Evolutionary conservation across 2,888 invertebrate genomes (phyloP).

Genomic region (Parapristionchus giblindavisi): DNA sequence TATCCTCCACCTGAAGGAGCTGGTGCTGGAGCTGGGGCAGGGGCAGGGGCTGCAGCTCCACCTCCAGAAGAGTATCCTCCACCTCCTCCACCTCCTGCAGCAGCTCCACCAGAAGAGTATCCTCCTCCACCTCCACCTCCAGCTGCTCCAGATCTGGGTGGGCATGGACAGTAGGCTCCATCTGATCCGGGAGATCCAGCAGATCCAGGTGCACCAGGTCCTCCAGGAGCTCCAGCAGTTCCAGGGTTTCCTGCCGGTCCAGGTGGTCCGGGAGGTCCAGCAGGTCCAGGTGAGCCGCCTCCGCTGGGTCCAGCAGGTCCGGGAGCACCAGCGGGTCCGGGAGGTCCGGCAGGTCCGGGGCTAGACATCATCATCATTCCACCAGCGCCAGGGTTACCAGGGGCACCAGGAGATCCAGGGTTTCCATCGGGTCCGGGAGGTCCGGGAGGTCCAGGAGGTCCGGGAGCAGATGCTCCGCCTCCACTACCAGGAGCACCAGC

Average conservation of each 20-base stretch:
- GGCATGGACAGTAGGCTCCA: slow-evolving; percentile 31
- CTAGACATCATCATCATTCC: slow-evolving; percentile 11
- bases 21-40: no score
- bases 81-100: neutral
- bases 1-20: no score
- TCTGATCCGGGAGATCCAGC: slow-evolving; percentile 23
- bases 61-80: neutral
- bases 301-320: slow-evolving; percentile 24
- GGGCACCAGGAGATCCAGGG: slow-evolving; percentile 19
- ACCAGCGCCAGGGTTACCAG: slow-evolving; percentile 8
- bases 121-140: slow-evolving; percentile 5
- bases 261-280: slow-evolving; percentile 7
- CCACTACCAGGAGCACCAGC: slow-evolving; percentile 38
- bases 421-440: slow-evolving; percentile 19
- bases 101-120: neutral
- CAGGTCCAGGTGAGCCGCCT: neutral
- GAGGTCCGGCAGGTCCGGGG: slow-evolving; percentile 27
- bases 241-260: slow-evolving; percentile 14
- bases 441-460: slow-evolving; percentile 23
- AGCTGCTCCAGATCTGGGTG: neutral
- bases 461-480: slow-evolving; percentile 41
- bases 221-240: slow-evolving; percentile 14
- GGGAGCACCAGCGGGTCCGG: slow-evolving; percentile 20
- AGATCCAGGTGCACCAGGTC: neutral
- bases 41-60: no score